These are phyloP conservation scores for Ferdinandea cuprea DNA, from an alignment of 2,888 invertebrate species.

Conservation along the genomic window DNA sequence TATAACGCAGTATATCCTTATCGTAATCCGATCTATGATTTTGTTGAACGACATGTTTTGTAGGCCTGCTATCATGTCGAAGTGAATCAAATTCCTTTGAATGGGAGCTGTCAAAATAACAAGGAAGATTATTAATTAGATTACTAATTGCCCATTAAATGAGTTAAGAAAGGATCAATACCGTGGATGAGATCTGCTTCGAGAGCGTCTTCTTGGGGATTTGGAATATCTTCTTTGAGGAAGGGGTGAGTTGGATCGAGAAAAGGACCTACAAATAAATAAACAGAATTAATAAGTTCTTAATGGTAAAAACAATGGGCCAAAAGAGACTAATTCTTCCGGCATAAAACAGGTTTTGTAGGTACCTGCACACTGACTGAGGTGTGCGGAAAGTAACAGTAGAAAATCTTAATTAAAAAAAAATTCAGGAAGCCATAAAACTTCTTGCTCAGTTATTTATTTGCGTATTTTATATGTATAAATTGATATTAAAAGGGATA, in stretches of 20 bases:
- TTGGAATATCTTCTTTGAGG: constrained; percentile 77
- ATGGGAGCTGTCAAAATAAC: constrained; percentile 48
- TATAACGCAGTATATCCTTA: constrained; percentile 52
- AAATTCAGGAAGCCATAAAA: too few relatives aligned
- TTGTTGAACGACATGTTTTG: constrained; percentile 74
- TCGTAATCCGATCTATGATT: constrained; percentile 80
- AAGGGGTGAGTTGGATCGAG: constrained; percentile 77
- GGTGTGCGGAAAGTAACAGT: too few relatives aligned
- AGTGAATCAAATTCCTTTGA: constrained; percentile 55
- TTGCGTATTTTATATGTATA: too few relatives aligned
- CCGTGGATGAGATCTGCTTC: constrained; percentile 78
- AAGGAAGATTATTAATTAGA: not conserved
- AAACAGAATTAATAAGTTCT: not conserved
- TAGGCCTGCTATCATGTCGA: constrained; percentile 45
- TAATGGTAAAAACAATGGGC: not conserved
- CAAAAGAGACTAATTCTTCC: too few relatives aligned
- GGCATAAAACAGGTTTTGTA: too few relatives aligned
- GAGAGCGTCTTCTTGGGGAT: constrained; percentile 77
- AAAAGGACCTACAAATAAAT: constrained; percentile 76
- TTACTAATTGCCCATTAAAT: not conserved
- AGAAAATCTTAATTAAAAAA: too few relatives aligned
- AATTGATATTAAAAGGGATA: too few relatives aligned
- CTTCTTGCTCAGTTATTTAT: too few relatives aligned
- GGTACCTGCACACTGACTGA: too few relatives aligned
- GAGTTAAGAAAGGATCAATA: constrained; percentile 41